phyloP scores from a whole-genome alignment of 2,113 vertebrate species.

The Glaucidium brasilianum region DNA sequence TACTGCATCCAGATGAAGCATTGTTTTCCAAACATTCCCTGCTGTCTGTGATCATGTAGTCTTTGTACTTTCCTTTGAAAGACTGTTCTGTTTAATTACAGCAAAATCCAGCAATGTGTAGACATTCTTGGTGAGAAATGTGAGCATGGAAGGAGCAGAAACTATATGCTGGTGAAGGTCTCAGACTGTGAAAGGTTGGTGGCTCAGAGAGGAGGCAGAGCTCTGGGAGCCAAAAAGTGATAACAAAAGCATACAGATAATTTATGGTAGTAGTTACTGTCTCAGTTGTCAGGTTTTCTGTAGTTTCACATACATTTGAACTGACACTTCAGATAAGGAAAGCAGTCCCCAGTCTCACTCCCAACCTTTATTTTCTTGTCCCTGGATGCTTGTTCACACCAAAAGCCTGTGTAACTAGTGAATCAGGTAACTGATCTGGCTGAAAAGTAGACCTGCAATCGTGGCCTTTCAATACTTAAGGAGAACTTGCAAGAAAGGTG shows the following conservation, averaged over 20 bases:
- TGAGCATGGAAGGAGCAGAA: neutral
- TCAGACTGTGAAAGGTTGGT: neutral
- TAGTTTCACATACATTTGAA: neutral
- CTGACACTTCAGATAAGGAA: neutral
- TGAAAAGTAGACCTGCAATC: neutral
- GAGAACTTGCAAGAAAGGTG: neutral
- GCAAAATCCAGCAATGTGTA: neutral
- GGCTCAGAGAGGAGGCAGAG: neutral
- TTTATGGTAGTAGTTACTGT: neutral
- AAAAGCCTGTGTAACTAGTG: neutral
- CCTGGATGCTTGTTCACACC: neutral
- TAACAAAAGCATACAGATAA: neutral
- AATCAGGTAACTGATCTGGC: neutral
- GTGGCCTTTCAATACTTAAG: neutral
- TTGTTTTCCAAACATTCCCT: conserved; percentile 31
- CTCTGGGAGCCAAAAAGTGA: neutral
- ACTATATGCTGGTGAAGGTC: neutral
- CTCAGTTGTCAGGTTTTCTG: neutral
- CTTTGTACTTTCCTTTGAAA: neutral
- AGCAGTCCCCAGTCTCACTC: neutral
- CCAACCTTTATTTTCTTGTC: neutral
- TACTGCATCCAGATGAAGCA: conserved; percentile 32
- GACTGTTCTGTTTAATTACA: conserved; percentile 24
- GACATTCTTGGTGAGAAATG: neutral
- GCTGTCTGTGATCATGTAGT: neutral